Conservation (phyloP, 1,140 invertebrate species). For the Trissolcus basalis region DNA sequence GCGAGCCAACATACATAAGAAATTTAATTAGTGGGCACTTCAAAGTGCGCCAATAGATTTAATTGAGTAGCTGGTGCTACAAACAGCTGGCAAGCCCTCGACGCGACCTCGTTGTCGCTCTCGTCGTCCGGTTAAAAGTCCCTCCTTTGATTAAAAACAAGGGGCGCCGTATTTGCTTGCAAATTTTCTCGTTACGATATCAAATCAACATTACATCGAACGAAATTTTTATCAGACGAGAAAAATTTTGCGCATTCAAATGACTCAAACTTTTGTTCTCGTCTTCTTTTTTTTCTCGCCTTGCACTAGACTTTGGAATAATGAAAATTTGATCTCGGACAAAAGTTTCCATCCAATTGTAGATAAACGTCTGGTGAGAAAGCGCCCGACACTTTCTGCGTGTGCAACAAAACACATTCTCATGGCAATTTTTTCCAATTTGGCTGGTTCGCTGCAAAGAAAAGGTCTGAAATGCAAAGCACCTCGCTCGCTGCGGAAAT, state of each 20-base stretch:
- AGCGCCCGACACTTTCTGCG: too few species aligned
- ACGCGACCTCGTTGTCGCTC: conserved; percentile 45
- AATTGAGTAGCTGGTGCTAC: conserved; percentile 41
- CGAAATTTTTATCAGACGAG: conserved; percentile 1
- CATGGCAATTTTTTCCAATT: neutral
- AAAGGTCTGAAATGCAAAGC: neutral
- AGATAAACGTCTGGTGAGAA: too few species aligned
- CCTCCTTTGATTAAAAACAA: conserved; percentile 27
- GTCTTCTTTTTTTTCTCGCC: neutral
- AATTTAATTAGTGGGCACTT: conserved; percentile 56
- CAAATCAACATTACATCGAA: conserved; percentile 6
- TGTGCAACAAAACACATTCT: too few species aligned
- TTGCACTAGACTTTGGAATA: too few species aligned
- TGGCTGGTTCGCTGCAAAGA: neutral
- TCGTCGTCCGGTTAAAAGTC: conserved; percentile 26
- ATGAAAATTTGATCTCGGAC: too few species aligned
- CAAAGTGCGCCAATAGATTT: conserved; percentile 41
- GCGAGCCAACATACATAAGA: conserved; percentile 35
- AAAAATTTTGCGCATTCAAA: neutral
- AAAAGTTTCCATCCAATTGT: too few species aligned
- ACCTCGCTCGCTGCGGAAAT: neutral
- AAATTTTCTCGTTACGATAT: conserved; percentile 34
- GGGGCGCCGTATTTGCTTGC: conserved; percentile 26
- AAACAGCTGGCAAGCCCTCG: conserved; percentile 44
- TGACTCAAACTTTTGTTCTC: neutral